Conservation (phyloP, 2,888 invertebrate species). For the Mongoloraphidia duomilia region DNA sequence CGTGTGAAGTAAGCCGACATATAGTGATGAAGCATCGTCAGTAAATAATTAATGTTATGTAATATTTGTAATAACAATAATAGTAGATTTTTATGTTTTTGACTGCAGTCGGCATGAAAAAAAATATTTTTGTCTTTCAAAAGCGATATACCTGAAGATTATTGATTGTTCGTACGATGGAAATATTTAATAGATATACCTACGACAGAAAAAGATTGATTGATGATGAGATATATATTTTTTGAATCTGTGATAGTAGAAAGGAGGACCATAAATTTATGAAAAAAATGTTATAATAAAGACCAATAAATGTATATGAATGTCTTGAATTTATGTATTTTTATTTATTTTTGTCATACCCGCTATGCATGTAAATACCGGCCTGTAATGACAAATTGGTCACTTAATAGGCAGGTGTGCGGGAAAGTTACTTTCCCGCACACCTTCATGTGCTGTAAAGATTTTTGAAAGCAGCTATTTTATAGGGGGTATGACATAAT, state of each 20-base stretch:
- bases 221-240: slow-evolving; percentile 11
- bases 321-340: no score
- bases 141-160: background rate
- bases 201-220: slow-evolving; percentile 1
- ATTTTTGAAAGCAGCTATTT: no score
- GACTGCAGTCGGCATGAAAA: background rate
- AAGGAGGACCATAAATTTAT: slow-evolving; percentile 34
- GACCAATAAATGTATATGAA: slow-evolving; percentile 8
- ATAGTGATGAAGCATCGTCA: no score
- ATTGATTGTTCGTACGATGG: background rate
- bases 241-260: slow-evolving; percentile 36
- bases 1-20: no score
- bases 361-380: no score
- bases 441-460: no score
- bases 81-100: background rate
- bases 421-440: no score
- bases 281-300: slow-evolving; percentile 22
- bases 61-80: background rate
- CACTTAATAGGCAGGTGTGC: no score
- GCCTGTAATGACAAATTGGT: no score
- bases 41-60: no score
- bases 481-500: no score
- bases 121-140: slow-evolving; percentile 2
- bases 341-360: no score
- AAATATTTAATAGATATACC: background rate